Conservation (phyloP, 2,888 invertebrate species). For the Oscheius sp. region DNA sequence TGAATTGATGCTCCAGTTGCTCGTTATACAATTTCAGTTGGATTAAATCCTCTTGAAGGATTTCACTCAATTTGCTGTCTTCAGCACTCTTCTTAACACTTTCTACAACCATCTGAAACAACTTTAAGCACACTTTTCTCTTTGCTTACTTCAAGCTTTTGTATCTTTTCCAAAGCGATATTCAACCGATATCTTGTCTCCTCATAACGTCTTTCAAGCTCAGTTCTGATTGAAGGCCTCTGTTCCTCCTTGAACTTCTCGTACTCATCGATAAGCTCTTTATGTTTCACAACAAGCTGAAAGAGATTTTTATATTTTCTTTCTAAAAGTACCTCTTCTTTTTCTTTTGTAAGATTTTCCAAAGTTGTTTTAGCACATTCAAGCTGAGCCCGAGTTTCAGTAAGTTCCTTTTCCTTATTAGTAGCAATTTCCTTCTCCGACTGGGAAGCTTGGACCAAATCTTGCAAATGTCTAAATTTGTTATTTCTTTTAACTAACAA, state of each 20-base stretch:
- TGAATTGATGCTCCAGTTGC: constrained; percentile 55
- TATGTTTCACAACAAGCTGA: constrained; percentile 8
- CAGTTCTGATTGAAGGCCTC: constrained; percentile 55
- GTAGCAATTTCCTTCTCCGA: constrained; percentile 36
- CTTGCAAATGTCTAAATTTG: constrained; percentile 43
- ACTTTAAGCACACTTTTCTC: background rate
- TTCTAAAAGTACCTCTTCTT: constrained; percentile 31
- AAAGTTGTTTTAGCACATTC: constrained; percentile 33
- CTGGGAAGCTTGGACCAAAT: constrained; percentile 35
- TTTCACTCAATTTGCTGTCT: constrained; percentile 34
- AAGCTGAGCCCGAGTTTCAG: constrained; percentile 16
- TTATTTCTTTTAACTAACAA: background rate
- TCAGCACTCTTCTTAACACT: constrained; percentile 45
- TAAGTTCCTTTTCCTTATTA: constrained; percentile 35
- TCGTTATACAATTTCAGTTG: constrained; percentile 53
- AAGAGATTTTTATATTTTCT: background rate
- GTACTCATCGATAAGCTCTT: constrained; percentile 38
- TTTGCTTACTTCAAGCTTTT: constrained; percentile 49
- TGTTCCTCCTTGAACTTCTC: constrained; percentile 49
- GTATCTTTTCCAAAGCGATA: constrained; percentile 53
- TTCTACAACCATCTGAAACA: constrained; percentile 34
- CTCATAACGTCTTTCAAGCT: constrained; percentile 64
- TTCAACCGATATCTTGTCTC: constrained; percentile 58
- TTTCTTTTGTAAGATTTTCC: constrained; percentile 31
- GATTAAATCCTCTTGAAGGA: constrained; percentile 41